A percentile compares a stretch with the other conserved stretches of the same genome.
Conservation (phyloP, 2,888 invertebrate species). For the Ophion ventricosus region DNA sequence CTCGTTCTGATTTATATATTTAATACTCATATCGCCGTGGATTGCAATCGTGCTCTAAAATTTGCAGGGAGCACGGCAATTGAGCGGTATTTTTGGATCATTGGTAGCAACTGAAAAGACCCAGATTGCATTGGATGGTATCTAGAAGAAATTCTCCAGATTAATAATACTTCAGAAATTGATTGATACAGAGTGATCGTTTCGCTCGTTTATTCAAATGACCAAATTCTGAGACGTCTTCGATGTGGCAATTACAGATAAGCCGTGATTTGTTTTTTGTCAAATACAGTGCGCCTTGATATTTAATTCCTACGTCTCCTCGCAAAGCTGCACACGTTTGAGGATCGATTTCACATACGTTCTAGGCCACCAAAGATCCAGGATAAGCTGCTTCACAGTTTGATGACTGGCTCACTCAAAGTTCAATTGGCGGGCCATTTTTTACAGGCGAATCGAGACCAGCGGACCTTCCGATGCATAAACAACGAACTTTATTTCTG, state of each 20-base stretch:
- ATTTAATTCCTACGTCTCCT: neutral
- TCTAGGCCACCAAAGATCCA: constrained; percentile 44
- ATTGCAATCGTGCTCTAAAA: constrained; percentile 30
- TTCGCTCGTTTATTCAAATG: constrained; percentile 73
- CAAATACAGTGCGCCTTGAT: no score
- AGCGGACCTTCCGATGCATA: neutral
- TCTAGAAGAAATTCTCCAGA: constrained; percentile 20
- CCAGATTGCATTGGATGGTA: constrained; percentile 41
- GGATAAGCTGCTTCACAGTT: constrained; percentile 51
- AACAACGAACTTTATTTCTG: neutral
- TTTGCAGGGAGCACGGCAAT: constrained; percentile 35
- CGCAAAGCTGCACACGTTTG: neutral
- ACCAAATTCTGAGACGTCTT: constrained; percentile 62
- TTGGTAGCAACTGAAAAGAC: constrained; percentile 46
- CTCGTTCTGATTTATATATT: constrained; percentile 20
- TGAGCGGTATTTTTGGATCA: constrained; percentile 52
- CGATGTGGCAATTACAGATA: constrained; percentile 53
- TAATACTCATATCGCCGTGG: constrained; percentile 18
- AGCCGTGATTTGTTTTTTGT: neutral
- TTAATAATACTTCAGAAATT: no score
- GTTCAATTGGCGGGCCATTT: constrained; percentile 33
- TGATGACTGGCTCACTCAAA: constrained; percentile 39
- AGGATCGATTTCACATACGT: constrained; percentile 66
- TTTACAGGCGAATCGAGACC: neutral
- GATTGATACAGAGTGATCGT: constrained; percentile 76